Evolutionary conservation across 2,113 vertebrate species (phyloP).

Genomic region (Pitta sordida): DNA sequence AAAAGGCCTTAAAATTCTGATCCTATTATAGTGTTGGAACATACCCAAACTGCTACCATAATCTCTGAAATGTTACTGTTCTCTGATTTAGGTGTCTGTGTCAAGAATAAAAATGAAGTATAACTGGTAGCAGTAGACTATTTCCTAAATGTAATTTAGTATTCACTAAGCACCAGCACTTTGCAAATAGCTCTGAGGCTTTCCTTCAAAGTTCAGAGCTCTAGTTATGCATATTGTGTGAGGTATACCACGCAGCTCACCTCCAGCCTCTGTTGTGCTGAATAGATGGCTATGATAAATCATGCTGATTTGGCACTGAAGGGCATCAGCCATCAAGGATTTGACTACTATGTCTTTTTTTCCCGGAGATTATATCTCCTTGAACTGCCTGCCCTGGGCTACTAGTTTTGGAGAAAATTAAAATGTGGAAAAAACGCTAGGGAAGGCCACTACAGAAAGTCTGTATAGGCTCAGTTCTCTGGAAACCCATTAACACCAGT

Average conservation of each 20-base stretch:
- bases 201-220: slow-evolving; percentile 78
- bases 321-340: slow-evolving; percentile 62
- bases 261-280: slow-evolving; percentile 59
- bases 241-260: slow-evolving; percentile 56
- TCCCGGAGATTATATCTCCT: slow-evolving; percentile 38
- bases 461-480: slow-evolving; percentile 16
- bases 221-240: slow-evolving; percentile 62
- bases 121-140: slow-evolving; percentile 75
- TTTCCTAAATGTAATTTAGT: slow-evolving; percentile 83
- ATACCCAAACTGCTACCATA: slow-evolving; percentile 81
- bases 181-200: slow-evolving; percentile 84
- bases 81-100: slow-evolving; percentile 85
- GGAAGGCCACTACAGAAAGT: slow-evolving; percentile 17
- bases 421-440: slow-evolving; percentile 28
- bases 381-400: slow-evolving; percentile 65
- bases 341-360: slow-evolving; percentile 20
- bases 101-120: slow-evolving; percentile 85
- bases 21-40: slow-evolving; percentile 82
- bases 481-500: slow-evolving; percentile 76
- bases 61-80: slow-evolving; percentile 84
- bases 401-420: slow-evolving; percentile 58
- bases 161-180: slow-evolving; percentile 78
- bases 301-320: slow-evolving; percentile 63
- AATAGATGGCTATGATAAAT: slow-evolving; percentile 65
- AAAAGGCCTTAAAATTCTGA: slow-evolving; percentile 84